These are phyloP conservation scores for Arvicanthis niloticus DNA, from an alignment of 2,113 vertebrate genomes.

Conservation along the genomic window DNA sequence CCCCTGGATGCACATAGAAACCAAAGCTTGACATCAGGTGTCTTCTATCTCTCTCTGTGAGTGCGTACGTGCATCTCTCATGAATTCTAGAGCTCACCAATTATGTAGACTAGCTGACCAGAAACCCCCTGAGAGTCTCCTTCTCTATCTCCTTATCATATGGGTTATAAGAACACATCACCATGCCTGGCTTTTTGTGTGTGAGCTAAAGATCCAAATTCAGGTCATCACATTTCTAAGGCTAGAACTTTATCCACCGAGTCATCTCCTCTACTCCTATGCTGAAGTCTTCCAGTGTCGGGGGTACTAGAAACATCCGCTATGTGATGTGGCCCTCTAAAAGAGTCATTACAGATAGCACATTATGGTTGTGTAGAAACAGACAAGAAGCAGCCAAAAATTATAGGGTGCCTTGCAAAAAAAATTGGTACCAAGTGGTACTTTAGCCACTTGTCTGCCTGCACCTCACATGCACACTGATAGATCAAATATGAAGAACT, in stretches of 20 bases:
- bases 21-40: not conserved
- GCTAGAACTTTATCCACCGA: not conserved
- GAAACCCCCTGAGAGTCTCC: not conserved
- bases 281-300: not conserved
- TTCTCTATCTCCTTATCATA: not conserved
- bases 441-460: not conserved
- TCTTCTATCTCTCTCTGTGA: not conserved
- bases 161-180: not conserved
- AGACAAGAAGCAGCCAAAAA: not conserved
- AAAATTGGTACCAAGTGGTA: not conserved
- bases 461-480: not conserved
- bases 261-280: not conserved
- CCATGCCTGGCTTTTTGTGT: not conserved
- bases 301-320: not conserved
- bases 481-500: accelerated
- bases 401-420: not conserved
- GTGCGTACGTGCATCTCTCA: not conserved
- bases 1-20: not conserved
- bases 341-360: not conserved
- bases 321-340: not conserved
- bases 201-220: not conserved
- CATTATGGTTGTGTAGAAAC: not conserved
- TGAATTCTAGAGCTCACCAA: not conserved
- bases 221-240: not conserved
- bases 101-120: not conserved